A percentile compares a stretch with the other conserved stretches of the same genome.
Conservation (phyloP, 2,888 invertebrate species). For the Lomographa bimaculata region DNA sequence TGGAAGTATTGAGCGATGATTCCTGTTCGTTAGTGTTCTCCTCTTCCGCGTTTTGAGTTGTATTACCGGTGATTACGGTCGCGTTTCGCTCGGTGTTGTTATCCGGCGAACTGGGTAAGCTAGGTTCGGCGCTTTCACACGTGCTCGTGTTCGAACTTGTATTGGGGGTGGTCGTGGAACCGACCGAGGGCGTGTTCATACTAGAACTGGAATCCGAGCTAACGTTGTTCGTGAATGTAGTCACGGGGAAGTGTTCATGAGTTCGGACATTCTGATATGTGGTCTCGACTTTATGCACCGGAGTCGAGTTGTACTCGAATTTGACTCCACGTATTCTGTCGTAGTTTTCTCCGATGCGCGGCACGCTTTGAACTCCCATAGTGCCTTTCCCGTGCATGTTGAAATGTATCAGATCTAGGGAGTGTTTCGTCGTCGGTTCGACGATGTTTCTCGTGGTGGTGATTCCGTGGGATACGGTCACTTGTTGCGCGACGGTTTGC, state of each 20-base stretch:
- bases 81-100: conserved; percentile 55
- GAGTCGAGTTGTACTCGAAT: conserved; percentile 60
- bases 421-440: conserved; percentile 61
- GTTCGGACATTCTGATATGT: conserved; percentile 65
- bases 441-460: conserved; percentile 48
- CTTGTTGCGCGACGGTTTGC: conserved; percentile 25
- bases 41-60: conserved; percentile 40
- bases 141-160: conserved; percentile 88
- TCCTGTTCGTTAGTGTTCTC: conserved; percentile 53
- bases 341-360: conserved; percentile 58
- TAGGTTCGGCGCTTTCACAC: conserved; percentile 88
- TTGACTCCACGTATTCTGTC: conserved; percentile 57
- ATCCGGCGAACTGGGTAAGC: conserved; percentile 87
- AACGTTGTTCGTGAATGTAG: conserved; percentile 64
- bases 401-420: conserved; percentile 67
- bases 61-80: conserved; percentile 40
- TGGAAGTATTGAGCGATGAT: conserved; percentile 60
- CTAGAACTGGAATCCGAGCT: conserved; percentile 88
- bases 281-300: conserved; percentile 57
- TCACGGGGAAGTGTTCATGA: conserved; percentile 58
- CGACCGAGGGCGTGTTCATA: conserved; percentile 82
- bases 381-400: conserved; percentile 53
- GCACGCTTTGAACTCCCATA: conserved; percentile 57
- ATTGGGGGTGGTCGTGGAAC: conserved; percentile 87
- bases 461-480: conserved; percentile 47